These are phyloP conservation scores for Agapostemon virescens DNA, from an alignment of 2,888 invertebrate genomes.

Conservation along the genomic window DNA sequence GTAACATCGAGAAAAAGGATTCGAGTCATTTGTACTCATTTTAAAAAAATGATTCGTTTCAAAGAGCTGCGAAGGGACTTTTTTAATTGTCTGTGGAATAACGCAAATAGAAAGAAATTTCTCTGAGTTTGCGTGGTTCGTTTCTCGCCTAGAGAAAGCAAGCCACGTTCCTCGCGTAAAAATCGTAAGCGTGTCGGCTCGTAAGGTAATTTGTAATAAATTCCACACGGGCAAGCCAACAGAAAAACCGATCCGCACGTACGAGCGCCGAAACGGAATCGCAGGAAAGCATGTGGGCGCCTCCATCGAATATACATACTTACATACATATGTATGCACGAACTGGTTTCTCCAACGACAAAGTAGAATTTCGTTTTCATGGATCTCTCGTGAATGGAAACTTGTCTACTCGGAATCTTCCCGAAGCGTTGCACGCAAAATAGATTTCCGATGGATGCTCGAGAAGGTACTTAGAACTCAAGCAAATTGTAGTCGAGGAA, in stretches of 20 bases:
- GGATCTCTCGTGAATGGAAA: slow-evolving; percentile 38
- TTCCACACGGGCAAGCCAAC: slow-evolving; percentile 17
- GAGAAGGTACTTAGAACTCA: slow-evolving; percentile 26
- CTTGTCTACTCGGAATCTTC: slow-evolving; percentile 38
- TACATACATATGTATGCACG: slow-evolving; percentile 39
- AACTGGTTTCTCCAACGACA: slow-evolving; percentile 67
- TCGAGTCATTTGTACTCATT: too few species aligned
- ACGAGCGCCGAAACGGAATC: slow-evolving; percentile 29
- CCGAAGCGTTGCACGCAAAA: slow-evolving; percentile 41
- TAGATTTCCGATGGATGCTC: slow-evolving; percentile 47
- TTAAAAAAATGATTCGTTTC: not conserved
- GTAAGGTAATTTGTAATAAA: slow-evolving; percentile 45
- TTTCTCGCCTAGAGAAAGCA: slow-evolving; percentile 8
- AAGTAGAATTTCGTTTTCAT: slow-evolving; percentile 52
- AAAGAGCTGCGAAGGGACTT: not conserved
- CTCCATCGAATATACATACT: slow-evolving; percentile 27
- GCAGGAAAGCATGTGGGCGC: slow-evolving; percentile 45
- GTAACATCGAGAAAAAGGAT: too few species aligned
- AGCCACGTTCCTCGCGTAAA: slow-evolving; percentile 15
- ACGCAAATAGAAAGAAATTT: slow-evolving; percentile 1
- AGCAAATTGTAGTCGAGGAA: not conserved
- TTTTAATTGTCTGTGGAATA: not conserved
- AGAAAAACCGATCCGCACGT: slow-evolving; percentile 26
- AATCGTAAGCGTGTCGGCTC: slow-evolving; percentile 21
- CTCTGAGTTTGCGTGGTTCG: not conserved